Percentiles rank a stretch among this genome's conserved stretches.
Conservation (phyloP, 2,113 vertebrate species). For the Syngnathus scovelli region DNA sequence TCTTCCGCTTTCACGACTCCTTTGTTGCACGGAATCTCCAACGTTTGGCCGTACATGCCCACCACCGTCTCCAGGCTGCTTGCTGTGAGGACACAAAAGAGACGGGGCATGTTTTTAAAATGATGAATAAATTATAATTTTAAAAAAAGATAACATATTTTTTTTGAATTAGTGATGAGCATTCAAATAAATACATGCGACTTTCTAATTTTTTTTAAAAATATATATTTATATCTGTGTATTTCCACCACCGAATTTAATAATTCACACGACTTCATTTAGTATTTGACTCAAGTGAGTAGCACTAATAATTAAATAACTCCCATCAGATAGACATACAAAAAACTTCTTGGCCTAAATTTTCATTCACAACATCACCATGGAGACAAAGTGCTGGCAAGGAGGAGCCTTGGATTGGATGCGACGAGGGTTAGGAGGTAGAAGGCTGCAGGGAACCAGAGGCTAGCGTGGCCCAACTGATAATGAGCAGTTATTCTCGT, state of each 20-base stretch:
- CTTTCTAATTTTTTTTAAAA: too few relatives aligned
- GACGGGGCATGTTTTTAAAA: conserved; percentile 9
- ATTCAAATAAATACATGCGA: background rate
- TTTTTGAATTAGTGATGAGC: background rate
- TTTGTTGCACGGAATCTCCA: conserved; percentile 81
- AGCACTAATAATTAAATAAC: conserved; percentile 28
- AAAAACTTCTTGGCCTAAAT: conserved; percentile 24
- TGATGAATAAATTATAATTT: background rate
- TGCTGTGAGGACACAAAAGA: conserved; percentile 65
- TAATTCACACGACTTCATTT: background rate
- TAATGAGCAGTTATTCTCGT: conserved; percentile 39
- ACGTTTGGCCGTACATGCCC: conserved; percentile 81
- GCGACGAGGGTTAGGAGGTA: conserved; percentile 38
- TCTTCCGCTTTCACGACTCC: conserved; percentile 41
- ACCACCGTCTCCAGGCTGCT: conserved; percentile 71
- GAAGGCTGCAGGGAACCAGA: conserved; percentile 33
- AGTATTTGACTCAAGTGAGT: conserved; percentile 1
- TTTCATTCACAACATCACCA: conserved; percentile 50
- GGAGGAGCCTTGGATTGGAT: conserved; percentile 39
- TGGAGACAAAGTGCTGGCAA: conserved; percentile 55
- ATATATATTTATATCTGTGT: background rate
- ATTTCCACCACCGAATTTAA: background rate
- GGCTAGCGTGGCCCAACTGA: conserved; percentile 38
- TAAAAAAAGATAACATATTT: too few relatives aligned
- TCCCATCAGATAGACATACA: background rate